Conservation (phyloP, 2,113 vertebrate species). For the Sardina pilchardus region DNA sequence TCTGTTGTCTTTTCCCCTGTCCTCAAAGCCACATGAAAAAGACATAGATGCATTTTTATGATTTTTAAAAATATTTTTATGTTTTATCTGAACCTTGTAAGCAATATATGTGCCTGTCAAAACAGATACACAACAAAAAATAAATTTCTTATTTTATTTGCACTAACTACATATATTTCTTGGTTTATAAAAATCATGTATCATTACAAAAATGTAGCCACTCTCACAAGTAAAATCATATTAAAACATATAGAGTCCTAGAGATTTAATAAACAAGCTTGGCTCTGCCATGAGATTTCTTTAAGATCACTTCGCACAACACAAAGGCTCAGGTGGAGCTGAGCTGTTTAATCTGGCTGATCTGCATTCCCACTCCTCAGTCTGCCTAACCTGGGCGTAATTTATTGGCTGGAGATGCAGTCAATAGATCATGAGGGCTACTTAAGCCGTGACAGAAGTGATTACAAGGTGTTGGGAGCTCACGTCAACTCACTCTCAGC, state of each 20-base stretch:
- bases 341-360: background rate
- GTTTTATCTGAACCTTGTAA: no score
- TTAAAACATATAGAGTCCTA: no score
- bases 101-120: no score
- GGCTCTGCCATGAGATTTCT: background rate
- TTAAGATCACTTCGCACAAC: background rate
- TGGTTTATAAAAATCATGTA: no score
- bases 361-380: background rate
- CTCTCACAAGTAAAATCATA: no score
- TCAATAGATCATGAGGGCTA: conserved; percentile 75
- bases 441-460: conserved; percentile 74
- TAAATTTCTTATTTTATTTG: no score
- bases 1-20: background rate
- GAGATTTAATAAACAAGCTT: no score
- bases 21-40: background rate
- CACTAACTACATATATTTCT: no score
- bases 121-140: no score
- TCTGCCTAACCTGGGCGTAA: conserved; percentile 58
- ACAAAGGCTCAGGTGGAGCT: background rate
- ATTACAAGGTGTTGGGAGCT: conserved; percentile 72
- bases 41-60: no score
- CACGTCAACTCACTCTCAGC: conserved; percentile 70
- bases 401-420: conserved; percentile 73
- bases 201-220: no score
- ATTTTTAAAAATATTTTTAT: no score